Percentiles rank a stretch among this genome's conserved stretches.
These are phyloP conservation scores for Scaptomyza flava DNA, from an alignment of 2,888 invertebrate genomes.

Conservation along the genomic window DNA sequence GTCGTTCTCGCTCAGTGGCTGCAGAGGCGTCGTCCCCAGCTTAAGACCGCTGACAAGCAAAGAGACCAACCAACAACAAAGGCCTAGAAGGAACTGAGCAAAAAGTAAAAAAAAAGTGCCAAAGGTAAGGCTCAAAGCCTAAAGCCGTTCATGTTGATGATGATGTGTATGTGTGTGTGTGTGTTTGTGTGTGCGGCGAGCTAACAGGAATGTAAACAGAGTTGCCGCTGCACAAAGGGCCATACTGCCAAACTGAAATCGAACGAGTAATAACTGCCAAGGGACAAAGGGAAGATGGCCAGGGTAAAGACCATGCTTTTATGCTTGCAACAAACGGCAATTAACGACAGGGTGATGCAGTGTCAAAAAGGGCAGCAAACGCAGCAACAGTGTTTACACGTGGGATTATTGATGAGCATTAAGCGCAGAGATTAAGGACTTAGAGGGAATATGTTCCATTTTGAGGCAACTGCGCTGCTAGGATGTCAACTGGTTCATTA, in stretches of 20 bases:
- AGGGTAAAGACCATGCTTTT: conserved; percentile 25
- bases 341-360: conserved; percentile 59
- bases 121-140: conserved; percentile 55
- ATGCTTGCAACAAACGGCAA: conserved; percentile 71
- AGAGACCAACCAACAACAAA: conserved; percentile 62
- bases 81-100: conserved; percentile 39
- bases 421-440: conserved; percentile 19
- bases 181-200: conserved; percentile 42
- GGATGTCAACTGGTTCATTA: conserved; percentile 58
- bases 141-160: neutral
- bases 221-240: conserved; percentile 63
- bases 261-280: conserved; percentile 66
- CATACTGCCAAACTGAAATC: conserved; percentile 53
- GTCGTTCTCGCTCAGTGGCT: conserved; percentile 29
- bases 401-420: conserved; percentile 60
- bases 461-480: conserved; percentile 21
- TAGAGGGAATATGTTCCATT: neutral
- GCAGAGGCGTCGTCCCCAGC: conserved; percentile 55
- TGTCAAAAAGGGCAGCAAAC: conserved; percentile 40
- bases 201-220: conserved; percentile 67
- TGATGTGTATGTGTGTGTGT: conserved; percentile 11
- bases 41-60: conserved; percentile 72
- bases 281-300: neutral
- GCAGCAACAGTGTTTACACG: conserved; percentile 65
- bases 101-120: conserved; percentile 20